Evolutionary conservation across 2,888 invertebrate species (phyloP).

Genomic region (Busseola fusca): DNA sequence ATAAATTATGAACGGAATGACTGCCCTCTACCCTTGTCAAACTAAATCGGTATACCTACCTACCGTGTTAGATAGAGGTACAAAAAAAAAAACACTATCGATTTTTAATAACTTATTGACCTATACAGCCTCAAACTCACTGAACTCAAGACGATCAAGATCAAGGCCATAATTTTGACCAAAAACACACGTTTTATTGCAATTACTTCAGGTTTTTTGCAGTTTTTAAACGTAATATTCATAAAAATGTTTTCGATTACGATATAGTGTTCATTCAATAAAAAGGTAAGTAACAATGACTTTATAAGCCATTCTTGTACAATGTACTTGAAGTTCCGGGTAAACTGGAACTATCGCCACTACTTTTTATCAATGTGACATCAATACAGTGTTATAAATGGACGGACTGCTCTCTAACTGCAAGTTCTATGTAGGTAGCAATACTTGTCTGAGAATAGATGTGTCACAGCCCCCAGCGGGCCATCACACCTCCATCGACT

Average conservation of each 20-base stretch:
- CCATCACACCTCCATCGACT: constrained; percentile 45
- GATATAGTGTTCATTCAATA: constrained; percentile 24
- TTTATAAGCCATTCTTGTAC: constrained; percentile 17
- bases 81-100: constrained; percentile 26
- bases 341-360: neutral
- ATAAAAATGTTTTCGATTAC: constrained; percentile 31
- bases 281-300: constrained; percentile 10
- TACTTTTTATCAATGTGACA: neutral
- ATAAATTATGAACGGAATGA: neutral
- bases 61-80: constrained; percentile 1
- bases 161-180: constrained; percentile 38
- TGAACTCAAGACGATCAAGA: constrained; percentile 44
- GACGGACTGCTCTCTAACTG: neutral
- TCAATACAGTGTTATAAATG: constrained; percentile 5
- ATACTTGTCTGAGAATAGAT: constrained; percentile 2
- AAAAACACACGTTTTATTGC: constrained; percentile 13
- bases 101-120: constrained; percentile 35
- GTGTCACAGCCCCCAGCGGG: constrained; percentile 25
- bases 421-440: neutral
- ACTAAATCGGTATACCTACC: neutral
- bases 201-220: constrained; percentile 33
- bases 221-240: constrained; percentile 27
- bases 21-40: constrained; percentile 29
- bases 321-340: no score
- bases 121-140: constrained; percentile 27